A percentile compares a stretch with the other conserved stretches of the same genome.
These are phyloP conservation scores for Leptobrachium ailaonicum DNA, from an alignment of 2,113 vertebrate species.

Conservation along the genomic window DNA sequence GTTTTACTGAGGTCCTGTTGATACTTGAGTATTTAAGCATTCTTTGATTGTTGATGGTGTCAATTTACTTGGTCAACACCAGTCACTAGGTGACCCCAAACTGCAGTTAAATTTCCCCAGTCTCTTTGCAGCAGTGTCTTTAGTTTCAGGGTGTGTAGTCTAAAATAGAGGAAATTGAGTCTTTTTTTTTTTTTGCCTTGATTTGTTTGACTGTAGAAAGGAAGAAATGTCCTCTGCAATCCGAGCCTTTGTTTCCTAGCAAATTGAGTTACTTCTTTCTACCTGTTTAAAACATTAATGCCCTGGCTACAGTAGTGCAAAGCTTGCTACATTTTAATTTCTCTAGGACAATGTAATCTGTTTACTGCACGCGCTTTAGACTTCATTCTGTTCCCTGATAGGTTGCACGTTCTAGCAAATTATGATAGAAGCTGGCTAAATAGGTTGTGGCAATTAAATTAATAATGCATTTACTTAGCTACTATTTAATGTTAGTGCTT, in stretches of 20 bases:
- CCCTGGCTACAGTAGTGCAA: slow-evolving; percentile 65
- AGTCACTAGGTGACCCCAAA: neutral
- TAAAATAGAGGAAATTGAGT: slow-evolving; percentile 23
- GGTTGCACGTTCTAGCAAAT: slow-evolving; percentile 68
- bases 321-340: slow-evolving; percentile 72
- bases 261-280: slow-evolving; percentile 63
- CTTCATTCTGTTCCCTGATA: slow-evolving; percentile 68
- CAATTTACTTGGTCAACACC: too few species aligned
- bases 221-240: slow-evolving; percentile 53
- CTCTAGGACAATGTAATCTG: slow-evolving; percentile 67
- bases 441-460: slow-evolving; percentile 82
- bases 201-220: slow-evolving; percentile 53
- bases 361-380: slow-evolving; percentile 69
- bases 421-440: slow-evolving; percentile 75
- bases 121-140: slow-evolving; percentile 7
- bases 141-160: neutral
- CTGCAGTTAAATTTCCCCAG: neutral
- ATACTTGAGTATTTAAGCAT: too few species aligned
- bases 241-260: slow-evolving; percentile 51
- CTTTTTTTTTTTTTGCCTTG: slow-evolving; percentile 38
- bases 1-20: too few species aligned
- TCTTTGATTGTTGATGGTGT: too few species aligned
- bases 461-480: slow-evolving; percentile 98
- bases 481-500: slow-evolving; percentile 87
- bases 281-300: slow-evolving; percentile 70